Base-by-base conservation (phyloP, 1,140 invertebrate species). In the Eufriesea mexicana region DNA sequence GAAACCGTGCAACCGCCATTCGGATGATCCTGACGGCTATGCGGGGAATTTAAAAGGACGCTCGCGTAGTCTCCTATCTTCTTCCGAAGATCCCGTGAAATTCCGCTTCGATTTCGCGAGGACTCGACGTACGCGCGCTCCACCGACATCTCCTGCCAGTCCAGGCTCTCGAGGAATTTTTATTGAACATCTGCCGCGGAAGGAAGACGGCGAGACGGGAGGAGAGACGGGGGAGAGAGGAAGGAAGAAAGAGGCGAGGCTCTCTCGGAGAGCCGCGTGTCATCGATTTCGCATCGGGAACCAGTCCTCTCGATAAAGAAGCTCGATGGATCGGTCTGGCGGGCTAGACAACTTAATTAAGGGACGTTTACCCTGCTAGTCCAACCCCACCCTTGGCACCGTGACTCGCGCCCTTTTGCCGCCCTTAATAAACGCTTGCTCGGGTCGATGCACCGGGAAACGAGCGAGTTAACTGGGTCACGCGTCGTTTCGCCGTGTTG, bases 311-410 rank as follows among this genome's bases (percentile, higher is more conserved):
- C 59, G 68, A 64, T 54, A 72, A 85, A 72, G 84, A 85, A 82
- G 16, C 25, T 64, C 49, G 70, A 74, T 49, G 76, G 59, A 54
- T 66, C 28, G 72, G 78, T 62, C 77, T 51, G 55, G n/a, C 18
- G 28, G 14, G n/a, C 47, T 28, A 55, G 82, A 85, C 85, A 85
- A 86, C 77, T 86, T 85, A 85, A 86, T 86, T 81, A 86, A 85
- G 64, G 70, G 78, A 84, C 84, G 66, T 75, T 86, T 59, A 70
- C 76, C 66, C 55, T 45, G 57, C 35, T 54, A 67, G 61, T 23
- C 54, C 28, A 5, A 16, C 12, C 54, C 45, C 23, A 20, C 25
- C 42, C 67, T 71, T 5, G 16, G n/a, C 2, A 55, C 54, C n/a
- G 20, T 18, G 23, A 18, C 35, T 35, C 55, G 23, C 55, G 25